A percentile compares a stretch with the other conserved stretches of the same genome.
Conservation (phyloP, 92 coral and sea anemone genomes). For the Palythoa heliodiscus region DNA sequence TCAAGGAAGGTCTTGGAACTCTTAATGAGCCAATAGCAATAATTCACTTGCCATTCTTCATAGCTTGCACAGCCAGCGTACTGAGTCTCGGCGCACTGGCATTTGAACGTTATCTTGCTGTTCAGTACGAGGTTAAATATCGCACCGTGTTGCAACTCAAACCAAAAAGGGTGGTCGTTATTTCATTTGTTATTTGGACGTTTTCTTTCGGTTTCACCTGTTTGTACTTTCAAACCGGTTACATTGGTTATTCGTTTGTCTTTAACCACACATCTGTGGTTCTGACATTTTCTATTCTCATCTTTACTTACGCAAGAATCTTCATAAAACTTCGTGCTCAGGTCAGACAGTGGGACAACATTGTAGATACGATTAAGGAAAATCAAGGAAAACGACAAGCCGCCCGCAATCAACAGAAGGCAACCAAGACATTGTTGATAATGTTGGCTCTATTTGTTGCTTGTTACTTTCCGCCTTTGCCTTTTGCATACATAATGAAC, state of each 20-base stretch:
- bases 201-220: slow-evolving; percentile 22
- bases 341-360: slow-evolving; percentile 23
- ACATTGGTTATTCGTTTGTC: slow-evolving; percentile 31
- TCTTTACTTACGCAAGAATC: slow-evolving; percentile 30
- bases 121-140: slow-evolving; percentile 45
- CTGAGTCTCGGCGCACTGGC: slow-evolving; percentile 52
- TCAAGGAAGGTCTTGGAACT: slow-evolving; percentile 47
- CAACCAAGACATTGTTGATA: slow-evolving; percentile 30
- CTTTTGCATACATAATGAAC: slow-evolving; percentile 28
- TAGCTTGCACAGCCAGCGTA: slow-evolving; percentile 52
- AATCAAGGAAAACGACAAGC: slow-evolving; percentile 37
- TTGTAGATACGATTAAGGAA: not conserved
- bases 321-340: slow-evolving; percentile 25
- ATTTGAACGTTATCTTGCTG: slow-evolving; percentile 52
- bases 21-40: slow-evolving; percentile 1
- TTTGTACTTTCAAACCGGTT: slow-evolving; percentile 14
- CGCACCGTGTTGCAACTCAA: slow-evolving; percentile 42
- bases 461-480: slow-evolving; percentile 30
- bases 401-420: slow-evolving; percentile 23
- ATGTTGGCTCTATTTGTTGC: slow-evolving; percentile 20
- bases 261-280: slow-evolving; percentile 34
- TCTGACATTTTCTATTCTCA: slow-evolving; percentile 7
- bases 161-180: slow-evolving; percentile 37
- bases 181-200: slow-evolving; percentile 15
- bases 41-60: slow-evolving; percentile 51